Percentiles rank a stretch among this genome's conserved stretches.
Conservation (phyloP, 2,113 vertebrate genomes). For the Mystacornis crossleyi region DNA sequence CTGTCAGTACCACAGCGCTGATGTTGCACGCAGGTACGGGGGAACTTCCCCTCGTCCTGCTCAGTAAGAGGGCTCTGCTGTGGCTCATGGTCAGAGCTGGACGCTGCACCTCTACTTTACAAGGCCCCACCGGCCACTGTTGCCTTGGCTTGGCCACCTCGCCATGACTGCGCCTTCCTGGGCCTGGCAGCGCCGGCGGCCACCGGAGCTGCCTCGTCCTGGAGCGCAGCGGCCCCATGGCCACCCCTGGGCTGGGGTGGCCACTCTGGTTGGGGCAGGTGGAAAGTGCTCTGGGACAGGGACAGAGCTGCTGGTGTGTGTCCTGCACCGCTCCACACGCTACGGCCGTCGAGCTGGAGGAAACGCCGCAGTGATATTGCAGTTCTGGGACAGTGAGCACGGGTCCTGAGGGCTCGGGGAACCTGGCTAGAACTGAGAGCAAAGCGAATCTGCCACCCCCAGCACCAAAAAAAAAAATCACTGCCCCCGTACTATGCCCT, state of each 20-base stretch:
- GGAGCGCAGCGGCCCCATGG: accelerated
- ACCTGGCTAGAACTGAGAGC: background rate
- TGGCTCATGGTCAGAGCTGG: background rate
- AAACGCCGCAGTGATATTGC: background rate
- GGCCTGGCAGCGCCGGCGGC: accelerated
- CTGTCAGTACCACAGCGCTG: background rate
- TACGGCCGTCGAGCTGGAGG: accelerated
- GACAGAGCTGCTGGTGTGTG: background rate
- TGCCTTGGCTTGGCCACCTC: background rate
- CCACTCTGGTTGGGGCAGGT: background rate
- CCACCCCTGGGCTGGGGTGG: background rate
- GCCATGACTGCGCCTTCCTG: accelerated
- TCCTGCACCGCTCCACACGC: accelerated
- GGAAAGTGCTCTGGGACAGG: background rate
- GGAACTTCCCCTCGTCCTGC: background rate
- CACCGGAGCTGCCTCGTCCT: accelerated
- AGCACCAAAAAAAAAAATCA: background rate
- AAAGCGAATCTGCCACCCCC: background rate
- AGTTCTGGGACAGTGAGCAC: background rate
- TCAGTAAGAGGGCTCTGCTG: background rate
- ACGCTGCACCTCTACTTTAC: background rate
- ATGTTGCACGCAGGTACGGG: background rate
- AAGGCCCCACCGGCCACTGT: background rate
- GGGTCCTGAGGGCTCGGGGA: background rate
- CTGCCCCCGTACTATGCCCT: background rate